Percentiles rank a stretch among this genome's conserved stretches.
Evolutionary conservation across 2,113 vertebrate genomes (phyloP).

Genomic region (Microtus ochrogaster): DNA sequence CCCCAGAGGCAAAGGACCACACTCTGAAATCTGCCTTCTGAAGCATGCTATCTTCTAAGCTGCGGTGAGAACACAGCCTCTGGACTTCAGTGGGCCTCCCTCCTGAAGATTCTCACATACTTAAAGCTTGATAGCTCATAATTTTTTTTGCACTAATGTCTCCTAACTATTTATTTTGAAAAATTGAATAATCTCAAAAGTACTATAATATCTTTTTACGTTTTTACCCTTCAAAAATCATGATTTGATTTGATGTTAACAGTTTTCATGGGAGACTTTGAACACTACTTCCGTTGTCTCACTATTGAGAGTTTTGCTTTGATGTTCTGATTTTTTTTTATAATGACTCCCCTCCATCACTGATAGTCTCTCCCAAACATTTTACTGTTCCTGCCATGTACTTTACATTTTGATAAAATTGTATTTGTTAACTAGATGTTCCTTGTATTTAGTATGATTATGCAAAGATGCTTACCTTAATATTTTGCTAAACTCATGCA

Average conservation of each 20-base stretch:
- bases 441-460: not conserved
- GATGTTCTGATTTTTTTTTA: not conserved
- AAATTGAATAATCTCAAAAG: not conserved
- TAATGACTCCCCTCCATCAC: not conserved
- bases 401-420: not conserved
- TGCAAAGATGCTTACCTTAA: not conserved
- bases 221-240: not conserved
- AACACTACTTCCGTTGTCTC: not conserved
- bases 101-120: not conserved
- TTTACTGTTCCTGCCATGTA: not conserved
- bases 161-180: not conserved
- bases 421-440: not conserved
- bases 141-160: not conserved
- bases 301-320: not conserved
- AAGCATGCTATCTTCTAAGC: not conserved
- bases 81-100: not conserved
- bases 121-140: not conserved
- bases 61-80: not conserved
- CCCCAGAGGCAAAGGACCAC: not conserved
- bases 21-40: not conserved
- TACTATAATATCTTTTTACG: not conserved
- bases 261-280: not conserved
- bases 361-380: not conserved
- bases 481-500: not conserved
- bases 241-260: not conserved